Conservation (phyloP, 1,140 invertebrate species). For the Oreohelix idahoensis region DNA sequence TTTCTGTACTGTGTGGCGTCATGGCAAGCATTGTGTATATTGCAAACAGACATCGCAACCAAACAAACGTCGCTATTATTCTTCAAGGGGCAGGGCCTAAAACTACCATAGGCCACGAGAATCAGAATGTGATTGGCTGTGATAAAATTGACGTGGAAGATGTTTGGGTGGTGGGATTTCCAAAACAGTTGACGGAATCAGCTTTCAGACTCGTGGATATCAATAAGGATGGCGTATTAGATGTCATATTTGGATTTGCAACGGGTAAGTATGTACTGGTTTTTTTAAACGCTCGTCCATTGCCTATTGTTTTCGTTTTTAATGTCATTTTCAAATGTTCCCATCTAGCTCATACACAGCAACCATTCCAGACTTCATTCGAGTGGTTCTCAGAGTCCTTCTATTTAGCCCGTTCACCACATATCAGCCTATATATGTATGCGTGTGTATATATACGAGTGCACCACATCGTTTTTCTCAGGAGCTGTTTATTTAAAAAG, state of each 20-base stretch:
- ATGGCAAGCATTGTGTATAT: constrained; percentile 60
- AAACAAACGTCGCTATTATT: not conserved
- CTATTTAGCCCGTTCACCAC: too few relatives aligned
- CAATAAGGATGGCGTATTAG: constrained; percentile 82
- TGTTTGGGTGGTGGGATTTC: constrained; percentile 82
- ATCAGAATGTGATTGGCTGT: constrained; percentile 72
- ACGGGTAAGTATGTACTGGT: constrained; percentile 77
- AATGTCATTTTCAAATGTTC: too few relatives aligned
- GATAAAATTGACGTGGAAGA: constrained; percentile 80
- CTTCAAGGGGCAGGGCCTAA: not conserved
- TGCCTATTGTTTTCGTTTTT: too few relatives aligned
- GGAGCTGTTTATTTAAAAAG: too few relatives aligned
- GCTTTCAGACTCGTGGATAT: constrained; percentile 82
- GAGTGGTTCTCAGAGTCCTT: too few relatives aligned
- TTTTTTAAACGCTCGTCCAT: too few relatives aligned
- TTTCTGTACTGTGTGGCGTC: constrained; percentile 55
- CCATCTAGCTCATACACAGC: too few relatives aligned
- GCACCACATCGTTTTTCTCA: too few relatives aligned
- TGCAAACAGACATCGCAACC: constrained; percentile 47
- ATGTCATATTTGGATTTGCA: constrained; percentile 86
- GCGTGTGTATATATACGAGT: too few relatives aligned
- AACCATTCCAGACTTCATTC: too few relatives aligned
- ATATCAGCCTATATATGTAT: too few relatives aligned
- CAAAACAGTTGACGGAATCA: constrained; percentile 84
- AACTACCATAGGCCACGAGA: not conserved